phyloP scores from a whole-genome alignment of 2,888 invertebrate species.

The Zootermopsis nevadensis region DNA sequence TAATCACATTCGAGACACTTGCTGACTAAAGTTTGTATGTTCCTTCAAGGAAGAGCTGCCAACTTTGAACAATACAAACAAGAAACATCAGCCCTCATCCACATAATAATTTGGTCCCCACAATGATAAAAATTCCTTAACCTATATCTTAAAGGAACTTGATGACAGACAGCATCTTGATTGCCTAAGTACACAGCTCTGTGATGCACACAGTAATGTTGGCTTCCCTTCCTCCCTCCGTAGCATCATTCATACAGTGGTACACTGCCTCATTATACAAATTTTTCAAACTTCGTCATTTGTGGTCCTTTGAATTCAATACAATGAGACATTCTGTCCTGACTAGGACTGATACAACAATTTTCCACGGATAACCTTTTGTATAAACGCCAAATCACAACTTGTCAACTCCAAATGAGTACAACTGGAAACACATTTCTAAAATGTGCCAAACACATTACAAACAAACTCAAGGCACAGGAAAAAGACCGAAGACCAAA shows the following conservation, averaged over 20 bases:
- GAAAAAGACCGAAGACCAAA: neutral
- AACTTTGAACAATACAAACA: neutral
- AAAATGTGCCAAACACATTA: conserved; percentile 2
- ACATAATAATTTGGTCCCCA: conserved; percentile 36
- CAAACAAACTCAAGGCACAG: conserved; percentile 2
- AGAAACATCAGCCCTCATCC: neutral
- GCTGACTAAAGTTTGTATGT: neutral
- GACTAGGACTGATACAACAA: no score
- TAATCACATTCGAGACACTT: neutral
- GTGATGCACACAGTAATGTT: neutral
- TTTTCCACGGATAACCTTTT: no score
- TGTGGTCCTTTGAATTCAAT: no score
- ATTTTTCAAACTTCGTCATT: no score
- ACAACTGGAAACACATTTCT: neutral
- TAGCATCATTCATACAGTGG: neutral
- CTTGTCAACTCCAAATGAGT: neutral
- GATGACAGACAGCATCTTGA: neutral
- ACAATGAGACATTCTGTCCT: no score
- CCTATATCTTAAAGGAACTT: conserved; percentile 25
- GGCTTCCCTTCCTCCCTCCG: neutral
- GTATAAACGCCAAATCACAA: no score
- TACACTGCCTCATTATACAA: no score
- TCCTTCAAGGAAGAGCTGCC: neutral
- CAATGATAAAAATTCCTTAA: conserved; percentile 31
- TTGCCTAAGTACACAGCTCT: neutral